A percentile compares a stretch with the other conserved stretches of the same genome.
Conservation (phyloP, 2,113 vertebrate species). For the Psammodynastes pulverulentus region DNA sequence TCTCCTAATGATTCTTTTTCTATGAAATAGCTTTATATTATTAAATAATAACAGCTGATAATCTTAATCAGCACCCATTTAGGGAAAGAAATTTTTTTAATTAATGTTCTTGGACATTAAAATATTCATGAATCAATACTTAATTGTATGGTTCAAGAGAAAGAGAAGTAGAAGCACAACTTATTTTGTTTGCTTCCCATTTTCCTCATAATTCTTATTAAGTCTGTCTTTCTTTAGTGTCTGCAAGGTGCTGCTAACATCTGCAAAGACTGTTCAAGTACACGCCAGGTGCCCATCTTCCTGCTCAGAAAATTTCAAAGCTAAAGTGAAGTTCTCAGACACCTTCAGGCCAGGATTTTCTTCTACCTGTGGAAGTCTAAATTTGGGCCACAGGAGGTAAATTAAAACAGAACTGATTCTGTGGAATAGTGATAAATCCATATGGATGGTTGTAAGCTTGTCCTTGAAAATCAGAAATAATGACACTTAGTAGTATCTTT, state of each 20-base stretch:
- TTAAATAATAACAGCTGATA: neutral
- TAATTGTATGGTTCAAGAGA: neutral
- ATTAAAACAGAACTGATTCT: neutral
- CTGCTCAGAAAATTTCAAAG: neutral
- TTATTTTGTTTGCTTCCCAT: conserved; percentile 8
- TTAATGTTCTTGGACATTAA: neutral
- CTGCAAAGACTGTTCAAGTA: conserved; percentile 1
- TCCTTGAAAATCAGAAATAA: neutral
- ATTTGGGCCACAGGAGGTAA: neutral
- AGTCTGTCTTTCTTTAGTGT: neutral
- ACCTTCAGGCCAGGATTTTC: rapidly evolving
- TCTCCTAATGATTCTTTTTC: neutral
- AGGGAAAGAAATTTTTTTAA: neutral
- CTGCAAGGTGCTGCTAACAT: neutral
- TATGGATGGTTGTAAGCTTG: neutral
- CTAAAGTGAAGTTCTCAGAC: neutral
- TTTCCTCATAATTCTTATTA: conserved; percentile 6
- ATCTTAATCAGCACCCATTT: neutral
- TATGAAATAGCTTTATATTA: neutral
- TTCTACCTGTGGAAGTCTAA: conserved; percentile 15
- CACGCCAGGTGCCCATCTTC: neutral
- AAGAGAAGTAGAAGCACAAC: neutral
- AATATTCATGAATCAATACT: neutral
- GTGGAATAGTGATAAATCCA: neutral
- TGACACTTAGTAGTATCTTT: neutral